Base-by-base conservation (phyloP, 2,797 vertebrate genomes). In the Yasuhikotakia modesta region DNA sequence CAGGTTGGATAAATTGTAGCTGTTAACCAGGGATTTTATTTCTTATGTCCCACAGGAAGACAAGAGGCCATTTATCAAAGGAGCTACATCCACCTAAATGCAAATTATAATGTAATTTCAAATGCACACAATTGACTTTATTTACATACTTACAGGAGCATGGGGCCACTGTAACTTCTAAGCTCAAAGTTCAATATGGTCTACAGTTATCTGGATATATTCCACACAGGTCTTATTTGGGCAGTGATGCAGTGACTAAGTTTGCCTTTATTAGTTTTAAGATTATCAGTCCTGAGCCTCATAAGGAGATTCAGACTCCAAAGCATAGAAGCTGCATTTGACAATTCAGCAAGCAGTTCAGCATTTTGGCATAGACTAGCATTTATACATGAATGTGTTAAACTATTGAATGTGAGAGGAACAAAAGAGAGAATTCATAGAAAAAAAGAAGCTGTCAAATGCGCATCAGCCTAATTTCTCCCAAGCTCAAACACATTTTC, bases 401-500 rank as follows among this genome's bases (percentile, higher is more conserved):
- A 11, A 48, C 46, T 19, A 30, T 22, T 35, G 58, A 35, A 50
- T 21, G 8, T 13, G 61, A 74, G 7, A 27, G 4, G 24, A 60
- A 30, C 14, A 2, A 60, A 60, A 2, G 27, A 4, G 71, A 4
- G 24, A 58, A 24, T 8, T 1, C 55, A 63, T 7, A 35, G 60
- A 19, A 57, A 45, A 53, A 43, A 50, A 55, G 50, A 66, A 1
- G 30, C 61, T 66, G 30, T 65, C 32, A 65, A 53, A 65, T 43
- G 61, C 19, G 72, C 17, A 22, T 39, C 46, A 64, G 22, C 57
- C 30, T 61, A 17, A n/a, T 61, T 61, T 61, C 58, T 1, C 58
- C 21, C 22, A 60, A 60, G 13, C 24, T 30, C 71, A 39, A 64
- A 74, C 63, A 67, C 66, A n/a, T 55, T 57, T 45, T 66, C 30